These are phyloP conservation scores for Pyrgilauda ruficollis DNA, from an alignment of 2,113 vertebrate genomes.

Conservation along the genomic window DNA sequence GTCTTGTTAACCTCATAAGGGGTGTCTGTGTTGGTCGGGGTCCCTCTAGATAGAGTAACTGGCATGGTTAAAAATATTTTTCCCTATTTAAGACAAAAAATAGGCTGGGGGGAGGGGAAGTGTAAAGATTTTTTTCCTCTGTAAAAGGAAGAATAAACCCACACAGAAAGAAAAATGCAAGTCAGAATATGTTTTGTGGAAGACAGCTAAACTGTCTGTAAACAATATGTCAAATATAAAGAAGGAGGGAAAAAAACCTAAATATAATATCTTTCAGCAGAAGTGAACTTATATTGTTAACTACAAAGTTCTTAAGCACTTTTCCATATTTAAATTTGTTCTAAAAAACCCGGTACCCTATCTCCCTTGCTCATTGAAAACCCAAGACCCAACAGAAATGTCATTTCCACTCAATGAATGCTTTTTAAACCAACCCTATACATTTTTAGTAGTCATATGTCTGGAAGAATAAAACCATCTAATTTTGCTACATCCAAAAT, in stretches of 20 bases:
- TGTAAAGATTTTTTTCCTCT: background rate
- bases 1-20: background rate
- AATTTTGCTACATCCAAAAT: background rate
- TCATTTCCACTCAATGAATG: background rate
- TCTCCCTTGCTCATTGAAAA: accelerated
- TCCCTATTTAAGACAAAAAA: background rate
- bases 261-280: background rate
- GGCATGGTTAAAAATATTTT: background rate
- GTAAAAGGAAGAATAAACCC: background rate
- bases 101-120: accelerated
- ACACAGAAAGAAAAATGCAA: background rate
- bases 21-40: background rate
- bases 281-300: background rate
- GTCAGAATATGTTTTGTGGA: background rate
- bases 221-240: background rate
- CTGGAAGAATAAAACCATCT: background rate
- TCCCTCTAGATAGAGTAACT: background rate
- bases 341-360: background rate
- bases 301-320: background rate
- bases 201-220: background rate
- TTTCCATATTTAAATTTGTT: background rate
- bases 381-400: background rate
- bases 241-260: accelerated
- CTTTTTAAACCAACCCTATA: background rate
- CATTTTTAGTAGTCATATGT: background rate